Percentiles rank a stretch among this genome's conserved stretches.
These are phyloP conservation scores for Pseudomugil gertrudae DNA, from an alignment of 2,797 vertebrate species.

Conservation along the genomic window DNA sequence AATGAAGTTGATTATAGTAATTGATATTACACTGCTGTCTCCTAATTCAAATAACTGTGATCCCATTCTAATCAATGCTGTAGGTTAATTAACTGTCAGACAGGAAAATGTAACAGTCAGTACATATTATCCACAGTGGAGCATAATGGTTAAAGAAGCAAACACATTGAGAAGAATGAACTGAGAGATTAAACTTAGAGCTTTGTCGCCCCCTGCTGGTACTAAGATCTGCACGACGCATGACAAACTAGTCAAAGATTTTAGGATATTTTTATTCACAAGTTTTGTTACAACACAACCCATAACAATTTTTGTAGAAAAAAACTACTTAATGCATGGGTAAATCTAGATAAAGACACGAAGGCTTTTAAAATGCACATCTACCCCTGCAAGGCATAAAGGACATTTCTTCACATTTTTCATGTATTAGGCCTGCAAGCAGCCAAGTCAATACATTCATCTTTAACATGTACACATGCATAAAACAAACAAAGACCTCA, in stretches of 20 bases:
- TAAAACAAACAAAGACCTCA: not conserved
- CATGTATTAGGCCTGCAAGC: slow-evolving; percentile 20
- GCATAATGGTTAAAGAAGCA: slow-evolving; percentile 27
- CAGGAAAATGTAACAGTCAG: not conserved
- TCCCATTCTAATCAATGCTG: not conserved
- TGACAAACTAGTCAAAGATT: not conserved
- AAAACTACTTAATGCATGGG: slow-evolving; percentile 17
- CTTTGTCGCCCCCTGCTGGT: slow-evolving; percentile 66
- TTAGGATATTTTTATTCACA: slow-evolving; percentile 42
- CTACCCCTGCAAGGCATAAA: slow-evolving; percentile 29
- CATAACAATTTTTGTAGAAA: slow-evolving; percentile 26
- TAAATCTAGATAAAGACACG: slow-evolving; percentile 16
- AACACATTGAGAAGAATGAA: slow-evolving; percentile 56
- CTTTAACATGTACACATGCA: not conserved
- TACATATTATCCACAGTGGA: not conserved
- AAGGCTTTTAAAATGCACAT: slow-evolving; percentile 19
- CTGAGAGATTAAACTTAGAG: slow-evolving; percentile 19
- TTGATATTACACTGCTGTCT: not conserved
- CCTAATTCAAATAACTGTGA: not conserved
- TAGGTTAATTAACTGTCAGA: not conserved
- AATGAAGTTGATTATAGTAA: slow-evolving; percentile 13
- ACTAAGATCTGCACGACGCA: not conserved
- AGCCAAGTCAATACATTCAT: slow-evolving; percentile 29
- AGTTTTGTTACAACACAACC: slow-evolving; percentile 43
- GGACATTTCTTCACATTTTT: slow-evolving; percentile 22